phyloP scores from a whole-genome alignment of 1,140 invertebrate species.

The Aphis gossypii region DNA sequence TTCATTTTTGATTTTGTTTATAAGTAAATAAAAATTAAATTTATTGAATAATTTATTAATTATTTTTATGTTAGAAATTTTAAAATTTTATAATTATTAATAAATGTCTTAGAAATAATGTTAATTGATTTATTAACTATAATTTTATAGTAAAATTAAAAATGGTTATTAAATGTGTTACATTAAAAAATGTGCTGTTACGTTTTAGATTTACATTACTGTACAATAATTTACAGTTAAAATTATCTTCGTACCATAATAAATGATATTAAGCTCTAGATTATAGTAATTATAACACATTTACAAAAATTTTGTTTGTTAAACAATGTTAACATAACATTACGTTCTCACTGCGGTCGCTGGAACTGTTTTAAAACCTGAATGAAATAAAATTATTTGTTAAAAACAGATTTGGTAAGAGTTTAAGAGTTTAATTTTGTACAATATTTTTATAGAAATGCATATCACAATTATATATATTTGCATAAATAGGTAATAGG shows the following conservation, averaged over 20 bases:
- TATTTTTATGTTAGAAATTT: not conserved
- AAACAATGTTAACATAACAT: not conserved
- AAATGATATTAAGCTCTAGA: not conserved
- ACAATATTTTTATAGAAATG: not conserved
- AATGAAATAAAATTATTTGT: constrained; percentile 20
- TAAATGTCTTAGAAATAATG: not conserved
- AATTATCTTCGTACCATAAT: not conserved
- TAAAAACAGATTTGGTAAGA: not conserved
- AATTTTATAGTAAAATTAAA: not conserved
- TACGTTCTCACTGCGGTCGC: constrained; percentile 38
- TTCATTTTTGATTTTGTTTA: not conserved
- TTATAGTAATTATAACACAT: not conserved
- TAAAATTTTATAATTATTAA: not conserved
- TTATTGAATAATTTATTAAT: too few relatives aligned
- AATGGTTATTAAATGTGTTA: not conserved
- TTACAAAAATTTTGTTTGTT: not conserved
- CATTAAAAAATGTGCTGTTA: not conserved
- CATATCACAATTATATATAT: not conserved
- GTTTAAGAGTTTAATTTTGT: not conserved
- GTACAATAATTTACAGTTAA: not conserved
- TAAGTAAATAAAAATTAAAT: not conserved
- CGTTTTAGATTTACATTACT: not conserved
- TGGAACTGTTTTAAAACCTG: constrained; percentile 57
- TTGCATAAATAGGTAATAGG: not conserved
- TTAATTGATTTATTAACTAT: not conserved